Evolutionary conservation across 2,113 vertebrate genomes (phyloP).

Genomic region (Pituophis catenifer): DNA sequence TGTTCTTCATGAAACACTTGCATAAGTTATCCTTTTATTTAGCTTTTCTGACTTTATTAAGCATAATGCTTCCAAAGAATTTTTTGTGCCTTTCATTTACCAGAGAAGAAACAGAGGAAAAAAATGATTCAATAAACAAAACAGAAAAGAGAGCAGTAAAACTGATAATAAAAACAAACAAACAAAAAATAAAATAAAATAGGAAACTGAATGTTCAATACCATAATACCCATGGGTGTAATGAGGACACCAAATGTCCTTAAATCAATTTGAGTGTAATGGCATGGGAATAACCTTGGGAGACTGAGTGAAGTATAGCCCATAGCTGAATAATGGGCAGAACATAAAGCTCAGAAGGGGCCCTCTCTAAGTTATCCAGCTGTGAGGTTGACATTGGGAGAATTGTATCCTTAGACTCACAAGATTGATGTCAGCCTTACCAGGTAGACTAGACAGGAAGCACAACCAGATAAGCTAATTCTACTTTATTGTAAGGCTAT

Average conservation of each 20-base stretch:
- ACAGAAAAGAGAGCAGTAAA: background rate
- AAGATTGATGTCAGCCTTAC: too few species aligned
- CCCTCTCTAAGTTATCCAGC: too few species aligned
- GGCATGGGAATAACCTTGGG: too few species aligned
- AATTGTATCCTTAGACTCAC: too few species aligned
- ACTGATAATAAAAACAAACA: background rate
- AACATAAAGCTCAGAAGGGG: too few species aligned
- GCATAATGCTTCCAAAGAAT: background rate
- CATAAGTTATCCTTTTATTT: background rate
- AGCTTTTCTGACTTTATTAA: background rate
- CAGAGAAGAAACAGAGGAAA: background rate
- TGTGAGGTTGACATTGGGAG: too few species aligned
- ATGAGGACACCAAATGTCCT: background rate
- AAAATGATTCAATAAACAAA: background rate
- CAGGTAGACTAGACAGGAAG: too few species aligned
- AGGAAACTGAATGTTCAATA: background rate
- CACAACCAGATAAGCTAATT: too few species aligned
- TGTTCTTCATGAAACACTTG: background rate
- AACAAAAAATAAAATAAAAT: background rate
- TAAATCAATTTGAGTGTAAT: background rate
- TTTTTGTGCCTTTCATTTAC: background rate
- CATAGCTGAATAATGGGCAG: too few species aligned
- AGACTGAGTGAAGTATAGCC: too few species aligned
- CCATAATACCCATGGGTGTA: background rate
- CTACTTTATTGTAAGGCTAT: too few species aligned